Evolutionary conservation across 2,113 vertebrate species (phyloP).

Genomic region (Acinonyx jubatus): DNA sequence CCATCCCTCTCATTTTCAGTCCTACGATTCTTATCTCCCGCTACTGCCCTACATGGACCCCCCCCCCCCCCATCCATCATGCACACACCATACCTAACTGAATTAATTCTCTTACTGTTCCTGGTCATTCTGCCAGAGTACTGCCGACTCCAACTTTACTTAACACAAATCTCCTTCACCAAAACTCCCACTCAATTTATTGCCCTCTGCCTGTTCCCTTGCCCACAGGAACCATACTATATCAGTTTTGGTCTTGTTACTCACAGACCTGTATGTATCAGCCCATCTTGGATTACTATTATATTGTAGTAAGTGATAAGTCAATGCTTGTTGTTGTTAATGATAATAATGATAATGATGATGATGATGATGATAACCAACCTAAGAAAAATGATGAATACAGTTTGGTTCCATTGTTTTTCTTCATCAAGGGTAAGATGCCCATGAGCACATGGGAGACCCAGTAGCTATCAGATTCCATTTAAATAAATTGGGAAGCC

Average conservation of each 20-base stretch:
- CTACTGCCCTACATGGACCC: neutral
- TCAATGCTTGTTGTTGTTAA: neutral
- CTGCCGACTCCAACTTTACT: neutral
- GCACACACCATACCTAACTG: neutral
- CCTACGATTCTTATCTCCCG: neutral
- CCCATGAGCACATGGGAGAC: neutral
- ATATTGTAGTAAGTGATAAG: neutral
- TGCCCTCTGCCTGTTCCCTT: neutral
- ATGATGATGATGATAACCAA: neutral
- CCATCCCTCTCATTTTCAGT: neutral
- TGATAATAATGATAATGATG: neutral
- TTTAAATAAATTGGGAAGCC: neutral
- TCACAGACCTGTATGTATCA: neutral
- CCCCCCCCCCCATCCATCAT: accelerated
- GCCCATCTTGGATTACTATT: neutral
- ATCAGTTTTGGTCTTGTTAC: neutral
- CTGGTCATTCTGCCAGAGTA: neutral
- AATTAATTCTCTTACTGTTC: neutral
- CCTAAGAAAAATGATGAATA: neutral
- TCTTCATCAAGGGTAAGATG: neutral
- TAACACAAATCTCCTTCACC: neutral
- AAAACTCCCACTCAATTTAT: neutral
- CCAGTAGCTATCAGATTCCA: neutral
- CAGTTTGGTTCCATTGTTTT: neutral
- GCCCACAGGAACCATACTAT: neutral